A percentile compares a stretch with the other conserved stretches of the same genome.
Conservation (phyloP, 1,140 invertebrate species). For the Colletes gigas region DNA sequence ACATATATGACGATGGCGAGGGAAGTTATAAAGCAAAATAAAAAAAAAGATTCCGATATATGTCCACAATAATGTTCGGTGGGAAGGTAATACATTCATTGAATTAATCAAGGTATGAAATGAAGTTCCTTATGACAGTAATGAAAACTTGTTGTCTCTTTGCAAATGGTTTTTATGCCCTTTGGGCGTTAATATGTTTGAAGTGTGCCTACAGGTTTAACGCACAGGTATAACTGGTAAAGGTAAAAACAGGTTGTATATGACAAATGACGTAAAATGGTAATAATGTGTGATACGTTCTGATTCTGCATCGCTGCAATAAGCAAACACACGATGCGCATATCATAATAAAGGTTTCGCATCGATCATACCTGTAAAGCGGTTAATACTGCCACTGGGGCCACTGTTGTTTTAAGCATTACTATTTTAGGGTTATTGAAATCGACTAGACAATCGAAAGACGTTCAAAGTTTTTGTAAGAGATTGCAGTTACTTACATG, state of each 20-base stretch:
- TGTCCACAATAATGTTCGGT: slow-evolving; percentile 34
- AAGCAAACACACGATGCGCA: slow-evolving; percentile 27
- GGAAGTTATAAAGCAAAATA: slow-evolving; percentile 31
- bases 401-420: slow-evolving; percentile 57
- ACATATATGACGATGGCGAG: slow-evolving; percentile 60
- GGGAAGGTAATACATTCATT: slow-evolving; percentile 48
- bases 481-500: slow-evolving; percentile 33
- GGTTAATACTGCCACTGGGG: slow-evolving; percentile 62
- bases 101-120: slow-evolving; percentile 70
- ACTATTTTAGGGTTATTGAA: slow-evolving; percentile 49
- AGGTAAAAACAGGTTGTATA: slow-evolving; percentile 80
- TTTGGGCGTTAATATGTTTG: slow-evolving; percentile 80
- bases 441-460: slow-evolving; percentile 55
- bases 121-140: slow-evolving; percentile 60
- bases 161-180: slow-evolving; percentile 73
- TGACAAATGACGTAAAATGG: slow-evolving; percentile 78
- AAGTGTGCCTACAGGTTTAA: slow-evolving; percentile 82
- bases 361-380: slow-evolving; percentile 47
- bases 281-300: slow-evolving; percentile 66
- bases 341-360: slow-evolving; percentile 48
- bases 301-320: slow-evolving; percentile 45
- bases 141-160: slow-evolving; percentile 70
- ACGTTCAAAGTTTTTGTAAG: slow-evolving; percentile 51
- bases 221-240: slow-evolving; percentile 80
- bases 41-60: slow-evolving; percentile 40